These are phyloP conservation scores for Pseudolaguvia tuberculata DNA, from an alignment of 2,113 vertebrate species.

Conservation along the genomic window DNA sequence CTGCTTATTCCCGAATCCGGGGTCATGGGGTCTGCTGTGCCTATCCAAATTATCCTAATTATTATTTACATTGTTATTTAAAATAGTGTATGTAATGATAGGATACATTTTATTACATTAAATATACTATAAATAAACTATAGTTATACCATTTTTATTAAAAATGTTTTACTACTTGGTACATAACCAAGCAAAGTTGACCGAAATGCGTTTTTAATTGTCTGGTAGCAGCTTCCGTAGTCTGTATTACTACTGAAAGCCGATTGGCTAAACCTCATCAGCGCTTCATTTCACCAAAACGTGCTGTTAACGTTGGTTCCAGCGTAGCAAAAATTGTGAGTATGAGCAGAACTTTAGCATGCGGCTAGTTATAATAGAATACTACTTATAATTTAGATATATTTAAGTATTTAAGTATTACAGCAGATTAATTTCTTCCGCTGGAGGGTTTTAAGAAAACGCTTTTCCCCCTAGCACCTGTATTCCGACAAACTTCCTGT, in stretches of 20 bases:
- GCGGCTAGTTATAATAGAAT: not conserved
- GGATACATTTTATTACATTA: not conserved
- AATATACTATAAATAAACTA: not conserved
- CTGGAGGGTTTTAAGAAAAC: not conserved
- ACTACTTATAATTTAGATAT: not conserved
- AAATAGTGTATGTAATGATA: not conserved
- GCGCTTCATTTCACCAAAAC: slow-evolving; percentile 9
- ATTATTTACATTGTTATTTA: not conserved
- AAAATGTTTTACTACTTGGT: too few species aligned
- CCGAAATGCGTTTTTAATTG: not conserved
- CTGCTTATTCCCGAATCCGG: too few species aligned
- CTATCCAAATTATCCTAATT: too few species aligned
- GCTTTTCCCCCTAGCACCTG: not conserved
- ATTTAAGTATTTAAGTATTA: not conserved
- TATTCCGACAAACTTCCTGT: not conserved
- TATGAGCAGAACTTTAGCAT: not conserved
- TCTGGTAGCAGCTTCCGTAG: slow-evolving; percentile 20
- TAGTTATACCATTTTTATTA: not conserved
- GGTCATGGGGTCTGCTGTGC: too few species aligned
- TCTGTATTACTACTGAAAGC: not conserved
- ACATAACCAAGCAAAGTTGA: not conserved
- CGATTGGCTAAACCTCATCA: slow-evolving; percentile 29
- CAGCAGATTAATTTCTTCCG: not conserved
- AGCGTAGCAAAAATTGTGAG: not conserved
- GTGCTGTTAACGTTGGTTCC: slow-evolving; percentile 21